A percentile compares a stretch with the other conserved stretches of the same genome.
These are phyloP conservation scores for Chelon labrosus DNA, from an alignment of 2,797 vertebrate species.

Conservation along the genomic window DNA sequence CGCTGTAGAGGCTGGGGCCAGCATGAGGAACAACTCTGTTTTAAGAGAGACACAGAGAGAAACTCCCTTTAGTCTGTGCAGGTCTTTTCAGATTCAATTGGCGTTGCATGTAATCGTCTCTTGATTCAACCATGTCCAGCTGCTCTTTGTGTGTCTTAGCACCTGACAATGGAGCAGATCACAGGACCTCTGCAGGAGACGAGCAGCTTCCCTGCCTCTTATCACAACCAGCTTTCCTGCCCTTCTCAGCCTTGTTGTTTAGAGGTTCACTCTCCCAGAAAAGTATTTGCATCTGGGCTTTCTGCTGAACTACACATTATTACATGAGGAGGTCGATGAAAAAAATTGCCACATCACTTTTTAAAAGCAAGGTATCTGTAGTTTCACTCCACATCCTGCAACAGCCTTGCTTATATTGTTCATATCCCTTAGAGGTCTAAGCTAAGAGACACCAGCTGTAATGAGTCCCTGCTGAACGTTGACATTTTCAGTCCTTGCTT, in stretches of 20 bases:
- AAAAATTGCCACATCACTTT: background rate
- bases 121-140: slow-evolving; percentile 83
- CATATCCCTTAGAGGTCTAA: slow-evolving; percentile 56
- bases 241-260: slow-evolving; percentile 54
- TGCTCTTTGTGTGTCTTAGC: slow-evolving; percentile 80
- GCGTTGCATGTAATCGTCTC: slow-evolving; percentile 85
- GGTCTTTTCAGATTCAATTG: slow-evolving; percentile 82
- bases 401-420: slow-evolving; percentile 49
- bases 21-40: slow-evolving; percentile 50
- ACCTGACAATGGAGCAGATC: slow-evolving; percentile 80
- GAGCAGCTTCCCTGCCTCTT: slow-evolving; percentile 72
- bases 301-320: slow-evolving; percentile 23
- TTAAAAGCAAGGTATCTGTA: slow-evolving; percentile 34
- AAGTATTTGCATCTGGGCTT: slow-evolving; percentile 64
- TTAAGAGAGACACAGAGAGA: slow-evolving; percentile 53
- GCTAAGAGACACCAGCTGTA: slow-evolving; percentile 76
- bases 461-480: slow-evolving; percentile 86
- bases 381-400: slow-evolving; percentile 43
- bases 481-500: slow-evolving; percentile 81
- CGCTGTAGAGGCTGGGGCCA: slow-evolving; percentile 61
- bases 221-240: slow-evolving; percentile 58
- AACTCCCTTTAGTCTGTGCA: slow-evolving; percentile 67
- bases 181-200: slow-evolving; percentile 77
- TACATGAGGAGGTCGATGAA: background rate
- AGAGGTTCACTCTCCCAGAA: slow-evolving; percentile 77